Base-by-base conservation (phyloP, 2,113 vertebrate species). In the Bos taurus region DNA sequence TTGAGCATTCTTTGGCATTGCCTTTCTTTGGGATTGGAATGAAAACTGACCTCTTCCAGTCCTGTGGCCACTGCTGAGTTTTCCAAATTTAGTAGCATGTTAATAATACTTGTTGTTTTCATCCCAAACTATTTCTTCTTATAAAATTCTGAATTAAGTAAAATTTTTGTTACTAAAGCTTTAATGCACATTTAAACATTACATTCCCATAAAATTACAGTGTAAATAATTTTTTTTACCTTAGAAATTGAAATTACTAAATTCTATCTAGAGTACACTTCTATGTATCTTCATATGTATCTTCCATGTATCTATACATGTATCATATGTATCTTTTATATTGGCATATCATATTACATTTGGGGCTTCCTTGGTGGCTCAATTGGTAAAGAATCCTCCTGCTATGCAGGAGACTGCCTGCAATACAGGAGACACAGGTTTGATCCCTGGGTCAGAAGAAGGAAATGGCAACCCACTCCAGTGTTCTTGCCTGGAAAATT, bases 141-240 rank as follows among this genome's bases (percentile, higher is more conserved):
- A 10, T 33, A 64, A 90, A 28, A 40, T 91, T 87, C 59, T 82
- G 40, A 89, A 83, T 78, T 81, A 71, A 85, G 64, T 88, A 95
- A 85, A 91, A 62, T 7, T 90, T 97, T 90, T 92, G 19, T 94
- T 90, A 85, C 62, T 95, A 95, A 90, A 97, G 62, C 54, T 77
- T 36, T 26, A 88, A 77, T 90, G 7, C 11, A 50, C 64, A 71
- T 57, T 91, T 74, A 93, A 93, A 50, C 62, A 94, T 36, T 14
- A 6, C 8, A 80, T 46, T 33, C 21, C 40, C 84, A 71, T 88
- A 74, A 92, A 93, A 96, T 74, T 88, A 57, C 84, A 86, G 52
- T 90, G 26, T 81, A 92, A 96, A 95, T 83, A 50, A 93, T 46
- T 46, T 96, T 57, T 67, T 97, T 96, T 83, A 52, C 19, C 40